Conservation (phyloP, 1,140 invertebrate species). For the Drosophila quadrilineata region DNA sequence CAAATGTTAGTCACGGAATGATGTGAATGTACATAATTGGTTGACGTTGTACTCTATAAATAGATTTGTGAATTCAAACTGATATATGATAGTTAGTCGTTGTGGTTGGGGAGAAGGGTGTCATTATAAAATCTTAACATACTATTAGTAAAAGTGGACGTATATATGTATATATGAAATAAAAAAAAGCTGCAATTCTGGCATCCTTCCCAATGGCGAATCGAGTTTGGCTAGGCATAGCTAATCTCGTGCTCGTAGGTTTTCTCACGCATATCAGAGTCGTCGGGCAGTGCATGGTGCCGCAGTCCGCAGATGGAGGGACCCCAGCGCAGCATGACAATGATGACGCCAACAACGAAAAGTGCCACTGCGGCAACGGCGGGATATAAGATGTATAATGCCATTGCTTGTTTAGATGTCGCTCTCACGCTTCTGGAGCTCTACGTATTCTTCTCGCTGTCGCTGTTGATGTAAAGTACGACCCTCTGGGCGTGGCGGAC, state of each 20-base stretch:
- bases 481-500: conserved; percentile 66
- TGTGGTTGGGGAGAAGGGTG: conserved; percentile 16
- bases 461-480: conserved; percentile 71
- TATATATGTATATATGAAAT: too few species aligned
- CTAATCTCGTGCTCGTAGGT: conserved; percentile 86
- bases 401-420: conserved; percentile 88
- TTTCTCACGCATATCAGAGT: conserved; percentile 84
- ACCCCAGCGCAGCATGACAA: conserved; percentile 88
- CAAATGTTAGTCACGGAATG: conserved; percentile 12
- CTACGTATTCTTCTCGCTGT: conserved; percentile 85
- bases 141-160: conserved; percentile 38
- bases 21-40: conserved; percentile 19
- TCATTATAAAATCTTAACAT: conserved; percentile 19
- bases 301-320: conserved; percentile 86
- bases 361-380: conserved; percentile 87
- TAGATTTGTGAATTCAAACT: not conserved
- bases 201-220: conserved; percentile 18
- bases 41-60: conserved; percentile 54
- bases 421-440: conserved; percentile 90
- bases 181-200: conserved; percentile 30
- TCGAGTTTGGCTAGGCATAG: conserved; percentile 81
- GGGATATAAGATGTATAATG: conserved; percentile 88
- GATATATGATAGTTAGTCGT: conserved; percentile 12
- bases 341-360: conserved; percentile 88
- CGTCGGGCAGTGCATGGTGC: conserved; percentile 84